Evolutionary conservation across 2,113 vertebrate species (phyloP).

Genomic region (Corythoichthys haematopterus): DNA sequence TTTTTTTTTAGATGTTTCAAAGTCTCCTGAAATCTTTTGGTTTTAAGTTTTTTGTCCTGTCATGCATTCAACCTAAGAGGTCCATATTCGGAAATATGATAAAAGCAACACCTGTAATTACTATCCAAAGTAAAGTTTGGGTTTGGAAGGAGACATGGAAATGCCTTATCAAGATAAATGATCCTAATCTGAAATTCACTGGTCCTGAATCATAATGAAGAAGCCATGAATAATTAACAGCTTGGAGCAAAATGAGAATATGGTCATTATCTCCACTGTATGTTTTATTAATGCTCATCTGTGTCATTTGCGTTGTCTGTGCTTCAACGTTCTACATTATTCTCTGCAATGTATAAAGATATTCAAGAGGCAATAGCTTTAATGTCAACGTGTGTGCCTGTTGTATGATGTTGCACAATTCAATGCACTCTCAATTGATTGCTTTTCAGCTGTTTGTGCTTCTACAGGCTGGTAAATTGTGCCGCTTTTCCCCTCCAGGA

Average conservation of each 20-base stretch:
- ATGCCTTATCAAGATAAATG: background rate
- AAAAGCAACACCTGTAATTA: background rate
- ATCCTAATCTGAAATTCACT: slow-evolving; percentile 11
- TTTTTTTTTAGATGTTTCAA: too few relatives aligned
- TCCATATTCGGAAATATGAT: background rate
- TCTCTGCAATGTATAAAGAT: slow-evolving; percentile 41
- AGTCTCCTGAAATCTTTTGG: too few relatives aligned
- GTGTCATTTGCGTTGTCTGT: slow-evolving; percentile 45
- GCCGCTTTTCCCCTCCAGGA: slow-evolving; percentile 73
- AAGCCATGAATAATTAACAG: slow-evolving; percentile 53
- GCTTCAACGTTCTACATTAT: slow-evolving; percentile 46
- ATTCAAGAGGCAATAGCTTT: slow-evolving; percentile 16
- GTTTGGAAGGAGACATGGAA: background rate
- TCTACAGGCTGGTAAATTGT: slow-evolving; percentile 16
- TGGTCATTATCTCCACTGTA: slow-evolving; percentile 32
- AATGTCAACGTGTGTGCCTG: slow-evolving; percentile 3
- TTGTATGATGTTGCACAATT: background rate
- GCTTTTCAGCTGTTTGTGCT: slow-evolving; percentile 23
- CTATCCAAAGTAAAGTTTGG: background rate
- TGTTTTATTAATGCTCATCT: slow-evolving; percentile 56
- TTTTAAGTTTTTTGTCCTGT: too few relatives aligned
- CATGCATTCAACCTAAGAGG: background rate
- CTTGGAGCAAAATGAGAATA: slow-evolving; percentile 35
- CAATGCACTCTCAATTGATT: slow-evolving; percentile 26
- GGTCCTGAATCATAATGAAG: slow-evolving; percentile 34